phyloP scores from a whole-genome alignment of 2,888 invertebrate species.

The Eumacrocentrus americanus region DNA sequence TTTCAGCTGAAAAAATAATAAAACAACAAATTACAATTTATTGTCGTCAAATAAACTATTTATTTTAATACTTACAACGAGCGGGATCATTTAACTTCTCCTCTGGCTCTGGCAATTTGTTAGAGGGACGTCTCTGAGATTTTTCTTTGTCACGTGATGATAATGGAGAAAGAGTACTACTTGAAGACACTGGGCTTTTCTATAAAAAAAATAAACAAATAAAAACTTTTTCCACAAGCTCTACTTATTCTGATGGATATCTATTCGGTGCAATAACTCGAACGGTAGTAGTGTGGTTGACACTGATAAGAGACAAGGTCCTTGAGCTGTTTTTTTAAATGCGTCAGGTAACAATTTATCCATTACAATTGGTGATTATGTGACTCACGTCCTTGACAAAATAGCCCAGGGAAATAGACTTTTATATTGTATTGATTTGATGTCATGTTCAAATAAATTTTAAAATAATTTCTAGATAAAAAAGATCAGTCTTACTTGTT shows the following conservation, averaged over 20 bases:
- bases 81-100: conserved; percentile 41
- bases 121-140: conserved; percentile 66
- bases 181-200: conserved; percentile 50
- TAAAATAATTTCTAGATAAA: neutral
- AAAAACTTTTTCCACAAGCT: neutral
- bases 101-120: conserved; percentile 28
- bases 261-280: neutral
- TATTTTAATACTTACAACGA: conserved; percentile 55
- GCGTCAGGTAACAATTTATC: neutral
- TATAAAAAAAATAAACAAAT: conserved; percentile 31
- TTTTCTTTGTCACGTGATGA: conserved; percentile 64
- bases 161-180: conserved; percentile 37
- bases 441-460: neutral
- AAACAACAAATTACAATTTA: too few species aligned
- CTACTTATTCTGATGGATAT: neutral
- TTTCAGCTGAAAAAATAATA: conserved; percentile 54
- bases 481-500: conserved; percentile 39
- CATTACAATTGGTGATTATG: neutral
- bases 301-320: conserved; percentile 2
- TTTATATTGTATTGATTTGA: neutral
- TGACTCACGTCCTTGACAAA: neutral
- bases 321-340: neutral
- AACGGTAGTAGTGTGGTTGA: neutral
- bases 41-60: too few species aligned
- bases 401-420: too few species aligned